Percentiles rank a stretch among this genome's conserved stretches.
Conservation (phyloP, 2,888 invertebrate genomes). For the Rutpela maculata region DNA sequence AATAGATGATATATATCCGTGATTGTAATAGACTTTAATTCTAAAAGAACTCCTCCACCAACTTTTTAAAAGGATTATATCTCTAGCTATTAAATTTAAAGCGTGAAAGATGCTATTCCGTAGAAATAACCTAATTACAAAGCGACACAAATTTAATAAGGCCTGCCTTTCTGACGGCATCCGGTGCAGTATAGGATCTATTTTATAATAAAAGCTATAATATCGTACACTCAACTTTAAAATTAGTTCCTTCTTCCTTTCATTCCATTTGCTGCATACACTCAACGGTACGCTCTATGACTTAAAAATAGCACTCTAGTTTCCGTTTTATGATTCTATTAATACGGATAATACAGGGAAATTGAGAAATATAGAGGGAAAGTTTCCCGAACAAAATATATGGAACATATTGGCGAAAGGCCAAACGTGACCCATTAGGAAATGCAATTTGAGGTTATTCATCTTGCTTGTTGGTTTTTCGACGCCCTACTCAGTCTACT, state of each 20-base stretch:
- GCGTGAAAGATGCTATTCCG: slow-evolving; percentile 18
- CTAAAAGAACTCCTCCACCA: background rate
- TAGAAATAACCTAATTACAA: slow-evolving; percentile 26
- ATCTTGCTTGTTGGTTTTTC: background rate
- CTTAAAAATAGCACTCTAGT: background rate
- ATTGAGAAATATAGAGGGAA: background rate
- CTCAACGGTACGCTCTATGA: background rate
- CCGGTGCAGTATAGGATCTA: background rate
- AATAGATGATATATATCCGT: no score
- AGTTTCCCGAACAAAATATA: background rate
- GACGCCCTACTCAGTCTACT: background rate
- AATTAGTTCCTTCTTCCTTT: background rate
- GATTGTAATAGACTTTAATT: no score
- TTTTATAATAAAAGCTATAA: slow-evolving; percentile 28
- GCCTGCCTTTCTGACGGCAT: slow-evolving; percentile 13
- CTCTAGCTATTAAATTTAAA: slow-evolving; percentile 15
- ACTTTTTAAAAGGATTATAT: background rate
- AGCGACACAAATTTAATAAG: slow-evolving; percentile 35
- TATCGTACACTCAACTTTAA: slow-evolving; percentile 5
- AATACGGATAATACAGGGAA: background rate
- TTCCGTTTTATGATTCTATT: background rate
- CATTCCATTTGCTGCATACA: background rate
- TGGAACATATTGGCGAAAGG: background rate
- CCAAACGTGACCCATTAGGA: background rate
- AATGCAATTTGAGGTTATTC: background rate